phyloP scores from a whole-genome alignment of 2,797 vertebrate species.

The Tachyglossus aculeatus region DNA sequence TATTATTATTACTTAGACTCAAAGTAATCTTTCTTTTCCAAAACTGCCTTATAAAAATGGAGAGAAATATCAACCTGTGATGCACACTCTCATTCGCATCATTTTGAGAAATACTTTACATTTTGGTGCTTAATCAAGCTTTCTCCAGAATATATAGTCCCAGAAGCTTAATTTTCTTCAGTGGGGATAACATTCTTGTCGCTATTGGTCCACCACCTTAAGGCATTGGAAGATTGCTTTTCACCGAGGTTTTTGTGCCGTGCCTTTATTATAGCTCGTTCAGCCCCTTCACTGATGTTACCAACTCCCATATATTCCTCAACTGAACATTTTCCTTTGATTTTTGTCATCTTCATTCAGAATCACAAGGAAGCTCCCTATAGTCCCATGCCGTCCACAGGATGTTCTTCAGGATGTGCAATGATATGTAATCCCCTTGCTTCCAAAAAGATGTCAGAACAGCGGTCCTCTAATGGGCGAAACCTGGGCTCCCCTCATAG shows the following conservation, averaged over 20 bases:
- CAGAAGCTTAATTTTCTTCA: constrained; percentile 45
- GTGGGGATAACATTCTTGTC: constrained; percentile 30
- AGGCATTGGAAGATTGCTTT: background rate
- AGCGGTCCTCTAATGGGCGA: constrained; percentile 25
- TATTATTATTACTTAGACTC: too few species aligned
- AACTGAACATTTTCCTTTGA: background rate
- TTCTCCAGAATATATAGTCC: constrained; percentile 37
- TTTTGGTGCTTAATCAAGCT: constrained; percentile 29
- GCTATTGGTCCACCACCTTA: constrained; percentile 18
- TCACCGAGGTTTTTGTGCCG: constrained; percentile 26
- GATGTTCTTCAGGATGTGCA: background rate
- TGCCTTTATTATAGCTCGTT: background rate
- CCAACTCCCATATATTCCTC: background rate
- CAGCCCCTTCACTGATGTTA: background rate
- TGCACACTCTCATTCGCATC: too few species aligned
- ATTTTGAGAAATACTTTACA: constrained; percentile 4
- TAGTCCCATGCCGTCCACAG: background rate
- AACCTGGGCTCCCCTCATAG: background rate
- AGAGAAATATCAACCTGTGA: too few species aligned
- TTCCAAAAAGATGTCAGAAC: background rate
- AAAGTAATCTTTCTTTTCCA: too few species aligned
- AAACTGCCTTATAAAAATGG: too few species aligned
- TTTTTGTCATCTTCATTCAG: background rate
- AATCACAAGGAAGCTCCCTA: too few species aligned
- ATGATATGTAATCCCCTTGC: background rate